Evolutionary conservation across 2,113 vertebrate species (phyloP), one percentile per base, ranked within the genome.

Genomic region (Pachypanchax playfairii): DNA sequence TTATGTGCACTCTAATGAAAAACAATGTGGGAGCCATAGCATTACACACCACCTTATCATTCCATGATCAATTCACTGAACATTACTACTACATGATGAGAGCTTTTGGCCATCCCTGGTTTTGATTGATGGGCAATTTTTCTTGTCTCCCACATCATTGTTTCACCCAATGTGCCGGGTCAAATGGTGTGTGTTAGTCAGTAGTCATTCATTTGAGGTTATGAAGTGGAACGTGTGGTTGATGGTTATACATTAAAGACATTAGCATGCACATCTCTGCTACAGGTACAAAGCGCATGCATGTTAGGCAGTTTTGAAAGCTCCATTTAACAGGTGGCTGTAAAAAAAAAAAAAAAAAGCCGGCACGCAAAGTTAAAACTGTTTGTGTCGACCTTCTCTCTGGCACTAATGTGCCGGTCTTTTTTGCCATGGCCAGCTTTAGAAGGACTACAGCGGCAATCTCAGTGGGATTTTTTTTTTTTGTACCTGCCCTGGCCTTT

Each of bases 21-120:
- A 31, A 49, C 60, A 83, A 81, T 58, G 59, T 9, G 41, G 9
- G 52, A 70, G 75, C 58, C 11, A 21, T 63, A 68, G 58, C 63
- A 48, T 72, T 76, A 83, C 75, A 73, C 60, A 65, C 63, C 69
- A 75, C 77, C 82, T 85, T 73, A 80, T 87, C 78, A 78, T 69
- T 85, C 62, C 33, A 63, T 70, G 69, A 83, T 85, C 80, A 86
- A 83, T 80, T 73, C 70, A 57, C 52, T 67, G 70, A 82, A 73
- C 75, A 79, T 74, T 73, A 71, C 54, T 46, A 50, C 61, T 52
- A 68, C 69, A 59, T 65, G 65, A 72, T 38, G 65, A 83, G 70
- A 51, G 58, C 20, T 39, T 26, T 66, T 65, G 72, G 56, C 69
- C 68, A 58, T 67, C 73, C 74, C 2, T 49, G 63, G 12, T 62